Base-by-base conservation (phyloP, 37 sponge, comb jelly and placozoan species). In the Ephydatia muelleri region DNA sequence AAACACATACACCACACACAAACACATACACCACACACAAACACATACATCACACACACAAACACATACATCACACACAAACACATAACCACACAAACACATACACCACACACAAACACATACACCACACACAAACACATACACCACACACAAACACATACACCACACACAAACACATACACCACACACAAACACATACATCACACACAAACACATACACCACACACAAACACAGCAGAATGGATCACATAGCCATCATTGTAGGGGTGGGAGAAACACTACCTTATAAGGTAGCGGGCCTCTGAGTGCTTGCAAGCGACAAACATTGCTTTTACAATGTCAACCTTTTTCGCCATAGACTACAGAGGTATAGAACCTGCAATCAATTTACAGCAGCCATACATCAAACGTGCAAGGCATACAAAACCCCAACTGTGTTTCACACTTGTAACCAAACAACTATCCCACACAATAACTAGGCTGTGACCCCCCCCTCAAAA, bases 251-350 rank as follows among this genome's bases (percentile, higher is more conserved):
- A 28, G 1, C 12, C 36, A 32, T 67, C 32, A 1, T 25, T 9
- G 9, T 19, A 76, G 25, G 11, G 25, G 6, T 65, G 22, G 27
- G 12, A 16, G 12, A 29, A 25, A 16, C 57, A 77, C 21, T 66
- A 93, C 91, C 97, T 88, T 33, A 91, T 93, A 37, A 99, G 90
- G 86, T 92, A 99, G 64, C 91, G 67, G 11, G 97, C 94, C 72
- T 99, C 99, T 23, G 85, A 82, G 23, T 91, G 88, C 12, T 82
- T 70, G 70, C 97, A 95, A 64, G 97, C 92, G 9, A 99, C 94
- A 40, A 99, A 86, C 87, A 99, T 38, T 32, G 87, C 84, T 67
- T 95, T 97, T 82, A 99, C 95, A 30, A 82, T 92, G 64, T 89
- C 90, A 22, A 91, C 86, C 72, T 99, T 99, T 91, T 92, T 93